A percentile compares a stretch with the other conserved stretches of the same genome.
phyloP scores from a whole-genome alignment of 2,888 invertebrate genomes.

The Brachyptera risi region DNA sequence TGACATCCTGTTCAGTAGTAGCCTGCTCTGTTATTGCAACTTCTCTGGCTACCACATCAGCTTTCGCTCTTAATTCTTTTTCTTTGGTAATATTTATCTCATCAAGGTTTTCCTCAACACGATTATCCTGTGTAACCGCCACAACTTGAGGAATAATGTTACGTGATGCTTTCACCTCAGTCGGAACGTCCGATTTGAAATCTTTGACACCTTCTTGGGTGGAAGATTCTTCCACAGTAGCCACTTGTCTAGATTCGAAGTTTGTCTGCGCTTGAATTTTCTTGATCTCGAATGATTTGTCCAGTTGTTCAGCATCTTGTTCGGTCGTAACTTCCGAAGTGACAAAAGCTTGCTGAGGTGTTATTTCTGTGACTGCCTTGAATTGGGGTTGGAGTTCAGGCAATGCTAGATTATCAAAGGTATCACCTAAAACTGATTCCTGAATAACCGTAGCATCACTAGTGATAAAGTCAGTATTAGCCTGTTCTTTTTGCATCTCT shows the following conservation, averaged over 20 bases:
- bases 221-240: background rate
- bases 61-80: conserved; percentile 19
- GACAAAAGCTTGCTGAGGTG: conserved; percentile 13
- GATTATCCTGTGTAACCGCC: conserved; percentile 18
- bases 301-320: conserved; percentile 1
- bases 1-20: conserved; percentile 4
- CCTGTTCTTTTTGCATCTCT: conserved; percentile 22
- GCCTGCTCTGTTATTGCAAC: conserved; percentile 22
- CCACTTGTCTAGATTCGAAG: background rate
- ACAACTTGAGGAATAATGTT: conserved; percentile 19
- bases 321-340: background rate
- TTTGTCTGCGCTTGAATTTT: background rate
- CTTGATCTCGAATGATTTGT: background rate
- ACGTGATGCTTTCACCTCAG: conserved; percentile 17
- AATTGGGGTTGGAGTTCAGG: background rate
- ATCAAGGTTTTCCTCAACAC: conserved; percentile 1
- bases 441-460: conserved; percentile 22
- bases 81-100: conserved; percentile 8
- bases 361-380: conserved; percentile 6
- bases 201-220: conserved; percentile 13
- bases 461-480: conserved; percentile 24
- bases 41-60: conserved; percentile 19
- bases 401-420: conserved; percentile 14
- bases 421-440: conserved; percentile 25
- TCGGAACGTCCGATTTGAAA: conserved; percentile 17